Percentiles rank a stretch among this genome's conserved stretches.
Evolutionary conservation across 2,888 invertebrate genomes (phyloP).

Genomic region (Blomia tropicalis): DNA sequence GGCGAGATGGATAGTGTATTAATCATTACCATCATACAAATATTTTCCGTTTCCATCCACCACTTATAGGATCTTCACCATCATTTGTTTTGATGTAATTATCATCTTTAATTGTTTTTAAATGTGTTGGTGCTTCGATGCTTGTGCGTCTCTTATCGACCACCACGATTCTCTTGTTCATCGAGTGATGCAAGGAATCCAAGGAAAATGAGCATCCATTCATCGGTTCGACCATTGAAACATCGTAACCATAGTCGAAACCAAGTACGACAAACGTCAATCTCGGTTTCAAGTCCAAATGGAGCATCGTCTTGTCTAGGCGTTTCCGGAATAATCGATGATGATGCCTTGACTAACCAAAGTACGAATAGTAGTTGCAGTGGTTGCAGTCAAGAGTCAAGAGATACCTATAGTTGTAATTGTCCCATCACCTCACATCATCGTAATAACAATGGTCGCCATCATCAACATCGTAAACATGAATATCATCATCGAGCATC

Average conservation of each 20-base stretch:
- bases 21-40: too few relatives aligned
- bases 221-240: slow-evolving; percentile 5
- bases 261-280: background rate
- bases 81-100: too few relatives aligned
- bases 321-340: background rate
- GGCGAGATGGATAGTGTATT: too few relatives aligned
- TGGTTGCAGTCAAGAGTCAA: slow-evolving; percentile 1
- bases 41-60: too few relatives aligned
- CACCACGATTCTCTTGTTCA: too few relatives aligned
- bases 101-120: too few relatives aligned
- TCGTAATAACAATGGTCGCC: background rate
- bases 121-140: too few relatives aligned
- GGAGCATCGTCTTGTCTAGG: too few relatives aligned
- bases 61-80: too few relatives aligned
- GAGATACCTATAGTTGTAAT: background rate
- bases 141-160: too few relatives aligned
- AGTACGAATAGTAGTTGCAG: background rate
- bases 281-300: background rate
- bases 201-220: slow-evolving; percentile 4
- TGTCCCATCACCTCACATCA: background rate
- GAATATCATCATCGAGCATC: background rate
- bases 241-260: slow-evolving; percentile 7
- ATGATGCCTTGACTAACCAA: background rate
- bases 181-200: background rate
- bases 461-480: background rate